Percentiles rank a stretch among this genome's conserved stretches.
Conservation (phyloP, 2,888 invertebrate genomes). For the Tortricodes alternella region DNA sequence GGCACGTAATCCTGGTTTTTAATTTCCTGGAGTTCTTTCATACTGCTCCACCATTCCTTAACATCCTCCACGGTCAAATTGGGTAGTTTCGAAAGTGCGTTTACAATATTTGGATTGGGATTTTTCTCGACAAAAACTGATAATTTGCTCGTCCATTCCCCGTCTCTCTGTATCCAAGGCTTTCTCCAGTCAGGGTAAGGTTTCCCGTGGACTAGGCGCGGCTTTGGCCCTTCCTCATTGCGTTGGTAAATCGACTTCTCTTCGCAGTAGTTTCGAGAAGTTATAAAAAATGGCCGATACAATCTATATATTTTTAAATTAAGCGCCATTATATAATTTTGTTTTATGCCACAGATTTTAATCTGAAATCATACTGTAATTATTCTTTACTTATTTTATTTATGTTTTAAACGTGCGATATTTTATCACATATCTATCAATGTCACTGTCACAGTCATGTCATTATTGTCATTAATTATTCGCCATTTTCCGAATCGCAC, state of each 20-base stretch:
- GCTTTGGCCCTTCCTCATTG: slow-evolving; percentile 61
- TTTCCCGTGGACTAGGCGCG: slow-evolving; percentile 62
- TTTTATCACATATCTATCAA: too few relatives aligned
- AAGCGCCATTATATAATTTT: slow-evolving; percentile 48
- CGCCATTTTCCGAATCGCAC: too few relatives aligned
- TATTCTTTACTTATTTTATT: background rate
- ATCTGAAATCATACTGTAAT: background rate
- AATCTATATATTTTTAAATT: slow-evolving; percentile 43
- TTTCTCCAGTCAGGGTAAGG: slow-evolving; percentile 84
- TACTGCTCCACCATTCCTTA: slow-evolving; percentile 81
- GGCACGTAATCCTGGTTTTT: slow-evolving; percentile 83
- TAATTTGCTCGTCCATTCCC: slow-evolving; percentile 82
- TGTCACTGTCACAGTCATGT: too few relatives aligned
- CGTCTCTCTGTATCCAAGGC: slow-evolving; percentile 82
- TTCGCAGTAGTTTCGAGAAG: slow-evolving; percentile 58
- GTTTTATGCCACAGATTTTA: background rate
- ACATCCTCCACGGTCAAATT: slow-evolving; percentile 75
- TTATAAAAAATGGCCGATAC: slow-evolving; percentile 41
- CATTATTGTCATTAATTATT: too few relatives aligned
- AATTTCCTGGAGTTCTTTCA: slow-evolving; percentile 75
- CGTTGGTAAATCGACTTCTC: slow-evolving; percentile 65
- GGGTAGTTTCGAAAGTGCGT: slow-evolving; percentile 77
- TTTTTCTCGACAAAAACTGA: slow-evolving; percentile 77
- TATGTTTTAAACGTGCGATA: too few relatives aligned
- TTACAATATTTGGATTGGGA: slow-evolving; percentile 63